These are phyloP conservation scores for Phaenicophaeus curvirostris DNA, from an alignment of 2,797 vertebrate species.

Conservation along the genomic window DNA sequence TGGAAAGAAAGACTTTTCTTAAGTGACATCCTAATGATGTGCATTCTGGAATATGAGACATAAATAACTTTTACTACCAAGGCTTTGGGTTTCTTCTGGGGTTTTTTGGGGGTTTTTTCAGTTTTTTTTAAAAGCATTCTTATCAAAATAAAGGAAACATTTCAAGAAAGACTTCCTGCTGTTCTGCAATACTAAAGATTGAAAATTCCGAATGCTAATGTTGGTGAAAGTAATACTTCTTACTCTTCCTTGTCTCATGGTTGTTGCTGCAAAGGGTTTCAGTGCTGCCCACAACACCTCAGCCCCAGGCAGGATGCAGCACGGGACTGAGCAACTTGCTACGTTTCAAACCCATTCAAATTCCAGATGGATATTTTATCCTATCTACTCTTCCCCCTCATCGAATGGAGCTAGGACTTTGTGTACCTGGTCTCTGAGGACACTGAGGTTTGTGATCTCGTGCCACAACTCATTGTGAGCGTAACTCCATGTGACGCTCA, in stretches of 20 bases:
- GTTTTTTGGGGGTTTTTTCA: neutral
- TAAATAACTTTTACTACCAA: neutral
- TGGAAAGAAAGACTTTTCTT: neutral
- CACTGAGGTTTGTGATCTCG: accelerated
- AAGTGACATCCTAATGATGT: neutral
- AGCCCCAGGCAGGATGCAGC: accelerated
- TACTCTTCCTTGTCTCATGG: neutral
- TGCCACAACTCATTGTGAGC: accelerated
- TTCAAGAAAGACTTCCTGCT: neutral
- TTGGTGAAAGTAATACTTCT: neutral
- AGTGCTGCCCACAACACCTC: neutral
- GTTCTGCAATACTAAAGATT: neutral
- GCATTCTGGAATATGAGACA: neutral
- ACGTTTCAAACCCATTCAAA: neutral
- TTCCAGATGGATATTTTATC: neutral
- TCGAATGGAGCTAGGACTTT: neutral
- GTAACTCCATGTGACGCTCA: accelerated
- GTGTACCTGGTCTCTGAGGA: accelerated
- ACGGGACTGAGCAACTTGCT: neutral
- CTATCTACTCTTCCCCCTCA: neutral
- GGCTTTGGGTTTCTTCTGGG: neutral
- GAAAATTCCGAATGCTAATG: accelerated
- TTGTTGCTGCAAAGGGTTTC: neutral
- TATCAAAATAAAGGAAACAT: neutral
- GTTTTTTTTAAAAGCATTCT: neutral